These are phyloP conservation scores for Streblospio benedicti DNA, from an alignment of 1,140 invertebrate genomes.

Conservation along the genomic window DNA sequence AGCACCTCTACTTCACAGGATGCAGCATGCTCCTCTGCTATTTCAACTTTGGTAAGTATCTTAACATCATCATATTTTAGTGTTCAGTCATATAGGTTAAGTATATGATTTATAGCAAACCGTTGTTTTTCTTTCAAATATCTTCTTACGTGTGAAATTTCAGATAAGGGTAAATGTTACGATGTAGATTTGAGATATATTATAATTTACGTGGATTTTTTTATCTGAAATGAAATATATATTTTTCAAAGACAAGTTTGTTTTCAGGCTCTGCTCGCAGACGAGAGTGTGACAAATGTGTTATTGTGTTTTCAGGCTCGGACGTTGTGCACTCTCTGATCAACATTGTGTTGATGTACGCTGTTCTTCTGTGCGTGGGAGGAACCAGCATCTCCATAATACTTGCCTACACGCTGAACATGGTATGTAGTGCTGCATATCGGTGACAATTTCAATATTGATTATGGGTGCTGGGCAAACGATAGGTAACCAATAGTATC, in stretches of 20 bases:
- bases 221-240: too few relatives aligned
- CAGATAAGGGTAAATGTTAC: background rate
- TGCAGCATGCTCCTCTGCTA: conserved; percentile 63
- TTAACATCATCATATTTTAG: too few relatives aligned
- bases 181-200: too few relatives aligned
- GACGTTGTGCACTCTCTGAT: conserved; percentile 63
- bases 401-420: conserved; percentile 64
- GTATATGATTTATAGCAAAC: too few relatives aligned
- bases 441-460: too few relatives aligned
- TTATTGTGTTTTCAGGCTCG: conserved; percentile 31
- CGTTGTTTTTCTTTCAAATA: background rate
- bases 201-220: too few relatives aligned
- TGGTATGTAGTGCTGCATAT: too few relatives aligned
- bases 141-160: background rate
- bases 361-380: conserved; percentile 53
- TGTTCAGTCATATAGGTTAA: too few relatives aligned
- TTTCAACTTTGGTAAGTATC: conserved; percentile 69
- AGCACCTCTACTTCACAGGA: conserved; percentile 67
- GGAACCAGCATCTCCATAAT: conserved; percentile 56
- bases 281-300: conserved; percentile 3
- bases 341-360: conserved; percentile 61
- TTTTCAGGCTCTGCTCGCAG: too few relatives aligned
- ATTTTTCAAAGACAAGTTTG: too few relatives aligned
- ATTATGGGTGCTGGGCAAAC: too few relatives aligned
- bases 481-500: too few relatives aligned